Conservation (phyloP, 2,797 vertebrate genomes). For the Pseudopleuronectes americanus region DNA sequence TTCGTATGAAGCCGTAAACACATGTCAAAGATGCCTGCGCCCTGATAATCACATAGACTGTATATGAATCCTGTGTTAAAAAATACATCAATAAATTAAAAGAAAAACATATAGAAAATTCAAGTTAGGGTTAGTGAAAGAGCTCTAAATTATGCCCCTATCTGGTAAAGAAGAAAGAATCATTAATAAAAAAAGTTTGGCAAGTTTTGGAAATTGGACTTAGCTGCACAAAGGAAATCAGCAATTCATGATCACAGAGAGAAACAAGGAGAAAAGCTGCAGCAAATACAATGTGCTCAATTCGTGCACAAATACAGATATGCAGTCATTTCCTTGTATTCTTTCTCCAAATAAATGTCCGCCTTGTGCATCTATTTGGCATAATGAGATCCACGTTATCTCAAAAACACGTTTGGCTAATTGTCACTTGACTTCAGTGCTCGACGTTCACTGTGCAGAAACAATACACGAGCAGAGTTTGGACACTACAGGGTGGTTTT, state of each 20-base stretch:
- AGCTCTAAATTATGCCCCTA: neutral
- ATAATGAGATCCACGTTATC: neutral
- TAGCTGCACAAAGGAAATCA: conserved; percentile 8
- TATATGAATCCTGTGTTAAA: conserved; percentile 26
- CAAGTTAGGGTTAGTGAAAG: conserved; percentile 69
- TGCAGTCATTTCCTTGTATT: neutral
- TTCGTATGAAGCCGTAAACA: conserved; percentile 34
- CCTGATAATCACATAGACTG: conserved; percentile 29
- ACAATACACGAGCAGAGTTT: neutral
- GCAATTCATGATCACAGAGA: neutral
- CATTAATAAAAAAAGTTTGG: conserved; percentile 13
- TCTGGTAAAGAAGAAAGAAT: neutral
- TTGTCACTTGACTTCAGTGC: neutral
- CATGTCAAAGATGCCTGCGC: conserved; percentile 27
- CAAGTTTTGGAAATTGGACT: conserved; percentile 26
- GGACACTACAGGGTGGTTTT: neutral
- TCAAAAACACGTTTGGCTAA: too few species aligned
- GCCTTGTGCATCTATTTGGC: conserved; percentile 1
- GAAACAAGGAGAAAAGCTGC: neutral
- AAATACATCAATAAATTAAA: conserved; percentile 52
- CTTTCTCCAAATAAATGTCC: neutral
- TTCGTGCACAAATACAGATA: too few species aligned
- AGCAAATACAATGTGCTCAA: neutral
- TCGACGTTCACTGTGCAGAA: neutral
- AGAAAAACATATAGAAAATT: conserved; percentile 51